Conservation (phyloP, 2,888 invertebrate species). For the Drosophila anomalata region DNA sequence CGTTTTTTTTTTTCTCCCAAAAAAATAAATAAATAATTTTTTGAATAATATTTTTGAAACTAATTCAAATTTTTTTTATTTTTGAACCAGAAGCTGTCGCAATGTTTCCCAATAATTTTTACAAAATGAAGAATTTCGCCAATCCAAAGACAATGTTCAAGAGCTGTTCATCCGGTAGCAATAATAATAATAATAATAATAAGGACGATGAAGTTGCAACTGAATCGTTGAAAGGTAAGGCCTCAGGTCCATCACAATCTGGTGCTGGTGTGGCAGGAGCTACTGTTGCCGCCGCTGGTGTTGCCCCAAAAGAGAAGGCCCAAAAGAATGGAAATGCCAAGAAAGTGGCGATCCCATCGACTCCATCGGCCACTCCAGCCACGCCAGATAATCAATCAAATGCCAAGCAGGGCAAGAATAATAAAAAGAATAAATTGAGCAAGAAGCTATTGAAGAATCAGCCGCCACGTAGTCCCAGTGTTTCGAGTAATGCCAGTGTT, state of each 20-base stretch:
- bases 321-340: background rate
- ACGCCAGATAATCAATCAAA: background rate
- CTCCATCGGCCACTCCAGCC: background rate
- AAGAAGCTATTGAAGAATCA: constrained; percentile 4
- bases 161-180: constrained; percentile 20
- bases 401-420: background rate
- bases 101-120: constrained; percentile 54
- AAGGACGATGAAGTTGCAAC: constrained; percentile 3
- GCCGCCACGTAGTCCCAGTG: background rate
- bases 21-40: background rate
- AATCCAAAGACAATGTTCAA: constrained; percentile 64
- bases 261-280: background rate
- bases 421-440: constrained; percentile 18
- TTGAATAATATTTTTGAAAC: background rate
- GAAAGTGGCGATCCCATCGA: background rate
- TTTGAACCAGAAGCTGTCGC: background rate
- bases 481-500: background rate
- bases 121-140: constrained; percentile 63
- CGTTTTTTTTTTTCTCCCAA: too few relatives aligned
- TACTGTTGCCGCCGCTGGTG: background rate
- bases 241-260: background rate
- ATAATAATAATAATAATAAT: background rate
- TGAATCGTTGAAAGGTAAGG: background rate
- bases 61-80: background rate
- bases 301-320: background rate